Evolutionary conservation across 2,888 invertebrate species (phyloP).

Genomic region (Thereva unica): DNA sequence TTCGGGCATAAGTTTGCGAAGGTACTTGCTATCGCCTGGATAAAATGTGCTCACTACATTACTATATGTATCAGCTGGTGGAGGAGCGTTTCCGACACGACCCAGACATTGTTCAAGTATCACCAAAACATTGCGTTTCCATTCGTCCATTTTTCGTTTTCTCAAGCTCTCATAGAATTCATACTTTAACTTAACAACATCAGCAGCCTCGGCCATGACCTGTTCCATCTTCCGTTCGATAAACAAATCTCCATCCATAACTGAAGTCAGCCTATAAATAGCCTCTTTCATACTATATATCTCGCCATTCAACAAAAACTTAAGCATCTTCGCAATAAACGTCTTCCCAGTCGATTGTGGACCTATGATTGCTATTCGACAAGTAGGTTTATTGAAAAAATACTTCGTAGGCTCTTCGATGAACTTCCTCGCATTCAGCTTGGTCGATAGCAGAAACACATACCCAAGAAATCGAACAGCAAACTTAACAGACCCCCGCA

Average conservation of each 20-base stretch:
- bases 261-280: neutral
- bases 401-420: constrained; percentile 66
- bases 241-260: neutral
- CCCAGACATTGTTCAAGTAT: constrained; percentile 55
- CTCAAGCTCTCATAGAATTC: constrained; percentile 50
- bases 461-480: constrained; percentile 66
- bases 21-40: too few relatives aligned
- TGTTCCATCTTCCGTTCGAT: neutral
- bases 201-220: neutral
- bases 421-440: constrained; percentile 62
- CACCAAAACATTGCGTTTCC: constrained; percentile 46
- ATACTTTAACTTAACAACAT: constrained; percentile 44
- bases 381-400: constrained; percentile 62
- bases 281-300: constrained; percentile 6
- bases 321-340: constrained; percentile 62
- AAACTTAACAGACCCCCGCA: constrained; percentile 61
- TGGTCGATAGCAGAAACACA: constrained; percentile 64
- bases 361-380: constrained; percentile 66
- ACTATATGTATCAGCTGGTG: too few relatives aligned
- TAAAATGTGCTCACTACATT: too few relatives aligned
- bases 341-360: constrained; percentile 66
- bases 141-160: constrained; percentile 20
- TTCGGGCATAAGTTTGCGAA: too few relatives aligned
- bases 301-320: neutral
- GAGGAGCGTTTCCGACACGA: constrained; percentile 34